Evolutionary conservation across 92 coral and sea anemone genomes (phyloP), one percentile per base, ranked within the genome.

Genomic region (Zoanthus gigantus): DNA sequence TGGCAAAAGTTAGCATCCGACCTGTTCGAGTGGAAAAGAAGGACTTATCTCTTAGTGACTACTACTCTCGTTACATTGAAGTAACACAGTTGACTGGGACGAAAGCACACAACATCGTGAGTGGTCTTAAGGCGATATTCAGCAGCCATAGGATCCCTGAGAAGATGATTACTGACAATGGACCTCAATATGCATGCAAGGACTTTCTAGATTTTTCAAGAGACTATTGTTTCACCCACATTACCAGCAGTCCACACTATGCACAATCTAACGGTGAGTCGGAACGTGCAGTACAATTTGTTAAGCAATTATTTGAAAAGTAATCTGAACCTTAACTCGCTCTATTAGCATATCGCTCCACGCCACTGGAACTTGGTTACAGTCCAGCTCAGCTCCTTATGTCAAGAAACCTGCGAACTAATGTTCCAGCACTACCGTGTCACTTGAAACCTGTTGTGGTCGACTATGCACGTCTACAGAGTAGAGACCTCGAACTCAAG

Each of bases 351-450:
- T 23, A 23, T 23, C 23, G 23, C 23, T 23, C 23, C 23, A 23
- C 23, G 23, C 23, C 23, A 23, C 23, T 23, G 23, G 23, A 23
- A 23, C 23, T 0, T 0, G 23, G 23, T 23, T 23, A 23, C 23
- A 23, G 23, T 23, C 23, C 23, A 23, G 23, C 23, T 23, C 23
- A 23, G 23, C 23, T 23, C 23, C 23, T 23, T 23, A 23, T 23
- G 23, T 23, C 23, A 23, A 0, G 23, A 23, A 23, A 85, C 37
- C 82, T 85, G 23, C 89, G 82, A 34, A 77, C 84, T 8, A 87
- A 83, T 3, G 90, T 87, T 28, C 78, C 90, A 14, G 77, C 80
- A 29, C 72, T 76, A 30, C 84, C 90, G 28, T 87, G 84, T 17
- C 23, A 23, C 23, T 23, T 23, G 23, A 23, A 23, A 23, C 23